Percentiles rank a stretch among this genome's conserved stretches.
Evolutionary conservation across 2,888 invertebrate genomes (phyloP).

Genomic region (Sarcophaga caerulescens): DNA sequence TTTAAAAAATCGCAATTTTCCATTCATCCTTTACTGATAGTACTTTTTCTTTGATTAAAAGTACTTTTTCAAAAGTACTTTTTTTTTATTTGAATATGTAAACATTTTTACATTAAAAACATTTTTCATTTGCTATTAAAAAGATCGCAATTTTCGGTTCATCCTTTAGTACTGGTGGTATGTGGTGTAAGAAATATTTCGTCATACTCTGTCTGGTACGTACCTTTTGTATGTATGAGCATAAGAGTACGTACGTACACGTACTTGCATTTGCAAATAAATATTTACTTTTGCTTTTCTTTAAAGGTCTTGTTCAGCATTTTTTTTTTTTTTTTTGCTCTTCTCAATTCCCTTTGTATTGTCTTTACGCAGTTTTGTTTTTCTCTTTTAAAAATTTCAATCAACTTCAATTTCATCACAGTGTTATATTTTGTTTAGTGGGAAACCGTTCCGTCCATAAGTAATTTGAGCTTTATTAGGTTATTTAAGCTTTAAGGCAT

Average conservation of each 20-base stretch:
- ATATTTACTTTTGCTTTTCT: slow-evolving; percentile 63
- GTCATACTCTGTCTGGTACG: background rate
- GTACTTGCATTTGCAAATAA: slow-evolving; percentile 27
- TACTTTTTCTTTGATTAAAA: too few relatives aligned
- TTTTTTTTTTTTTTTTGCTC: slow-evolving; percentile 11
- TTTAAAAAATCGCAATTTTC: background rate
- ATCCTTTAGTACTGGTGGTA: slow-evolving; percentile 32
- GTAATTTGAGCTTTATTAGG: slow-evolving; percentile 68
- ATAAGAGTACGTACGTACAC: background rate
- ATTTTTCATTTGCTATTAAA: background rate
- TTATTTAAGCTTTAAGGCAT: slow-evolving; percentile 63
- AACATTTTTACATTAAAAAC: background rate
- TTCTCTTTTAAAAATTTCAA: background rate
- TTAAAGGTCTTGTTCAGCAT: slow-evolving; percentile 38
- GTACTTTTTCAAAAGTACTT: background rate
- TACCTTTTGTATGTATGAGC: background rate
- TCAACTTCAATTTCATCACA: slow-evolving; percentile 13
- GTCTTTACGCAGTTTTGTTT: background rate
- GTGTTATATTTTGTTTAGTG: slow-evolving; percentile 52
- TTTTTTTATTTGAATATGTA: too few relatives aligned
- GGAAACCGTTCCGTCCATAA: slow-evolving; percentile 54
- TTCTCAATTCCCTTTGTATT: background rate
- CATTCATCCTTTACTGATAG: slow-evolving; percentile 15
- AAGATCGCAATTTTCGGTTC: background rate
- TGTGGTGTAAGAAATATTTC: background rate